Evolutionary conservation across 2,888 invertebrate species (phyloP).

Genomic region (Lasioglossum vierecki): DNA sequence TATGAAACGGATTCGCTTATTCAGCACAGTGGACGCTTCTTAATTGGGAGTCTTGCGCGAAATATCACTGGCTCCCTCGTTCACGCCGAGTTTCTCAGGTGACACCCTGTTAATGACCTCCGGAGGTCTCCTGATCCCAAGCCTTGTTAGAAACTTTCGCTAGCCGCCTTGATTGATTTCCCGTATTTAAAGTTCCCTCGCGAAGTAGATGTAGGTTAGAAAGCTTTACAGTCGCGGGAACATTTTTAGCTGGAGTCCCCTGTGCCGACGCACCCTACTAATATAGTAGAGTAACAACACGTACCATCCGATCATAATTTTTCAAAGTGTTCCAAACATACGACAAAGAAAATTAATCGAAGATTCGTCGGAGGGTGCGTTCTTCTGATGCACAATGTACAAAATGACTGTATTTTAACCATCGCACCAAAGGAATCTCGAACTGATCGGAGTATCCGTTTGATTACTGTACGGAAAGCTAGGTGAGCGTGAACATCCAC

Average conservation of each 20-base stretch:
- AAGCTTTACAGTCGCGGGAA: too few relatives aligned
- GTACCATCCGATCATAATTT: too few relatives aligned
- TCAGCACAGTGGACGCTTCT: not conserved
- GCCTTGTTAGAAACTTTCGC: not conserved
- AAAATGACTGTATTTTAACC: not conserved
- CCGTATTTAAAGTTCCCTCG: not conserved
- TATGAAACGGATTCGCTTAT: not conserved
- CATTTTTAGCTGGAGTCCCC: too few relatives aligned
- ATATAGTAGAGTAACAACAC: too few relatives aligned
- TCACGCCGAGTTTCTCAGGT: not conserved
- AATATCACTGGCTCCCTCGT: not conserved
- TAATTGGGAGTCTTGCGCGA: not conserved
- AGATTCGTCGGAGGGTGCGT: too few relatives aligned
- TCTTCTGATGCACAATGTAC: too few relatives aligned
- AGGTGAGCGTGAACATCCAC: not conserved
- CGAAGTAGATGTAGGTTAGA: not conserved
- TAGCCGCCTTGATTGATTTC: not conserved
- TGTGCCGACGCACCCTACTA: too few relatives aligned
- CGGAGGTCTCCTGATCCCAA: not conserved
- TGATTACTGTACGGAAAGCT: not conserved
- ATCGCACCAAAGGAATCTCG: not conserved
- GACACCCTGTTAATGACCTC: not conserved
- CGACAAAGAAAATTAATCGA: too few relatives aligned
- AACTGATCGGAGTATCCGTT: not conserved
- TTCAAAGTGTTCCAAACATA: too few relatives aligned